Evolutionary conservation across 2,888 invertebrate genomes (phyloP).

Genomic region (Andrena flavipes): DNA sequence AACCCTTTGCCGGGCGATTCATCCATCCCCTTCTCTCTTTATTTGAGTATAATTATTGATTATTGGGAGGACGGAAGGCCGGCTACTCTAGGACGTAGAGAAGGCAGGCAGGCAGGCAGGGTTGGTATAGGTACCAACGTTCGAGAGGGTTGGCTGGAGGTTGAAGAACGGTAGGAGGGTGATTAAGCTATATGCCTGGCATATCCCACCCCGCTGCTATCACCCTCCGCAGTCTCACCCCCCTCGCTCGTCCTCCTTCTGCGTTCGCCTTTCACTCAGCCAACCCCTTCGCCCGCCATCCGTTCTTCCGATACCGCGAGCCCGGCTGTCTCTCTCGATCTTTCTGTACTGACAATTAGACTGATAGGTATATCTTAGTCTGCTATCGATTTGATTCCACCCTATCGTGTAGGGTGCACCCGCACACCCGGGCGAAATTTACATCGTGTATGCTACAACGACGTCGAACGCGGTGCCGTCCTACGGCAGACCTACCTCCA

Average conservation of each 20-base stretch:
- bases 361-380: constrained; percentile 85
- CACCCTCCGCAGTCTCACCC: constrained; percentile 62
- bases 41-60: constrained; percentile 88
- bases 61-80: constrained; percentile 85
- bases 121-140: constrained; percentile 78
- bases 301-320: constrained; percentile 80
- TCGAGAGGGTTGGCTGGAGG: constrained; percentile 80
- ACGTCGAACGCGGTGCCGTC: constrained; percentile 77
- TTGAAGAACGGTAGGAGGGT: constrained; percentile 84
- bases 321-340: constrained; percentile 81
- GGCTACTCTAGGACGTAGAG: constrained; percentile 82
- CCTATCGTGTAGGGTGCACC: constrained; percentile 82
- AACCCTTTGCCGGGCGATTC: constrained; percentile 83
- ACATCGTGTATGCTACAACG: constrained; percentile 82
- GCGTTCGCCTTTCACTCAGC: constrained; percentile 70
- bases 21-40: constrained; percentile 85
- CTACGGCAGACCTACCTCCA: constrained; percentile 72
- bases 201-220: constrained; percentile 85
- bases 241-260: constrained; percentile 72
- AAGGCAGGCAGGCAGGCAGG: constrained; percentile 63
- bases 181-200: constrained; percentile 87
- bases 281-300: constrained; percentile 73
- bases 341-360: constrained; percentile 86
- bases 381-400: constrained; percentile 85
- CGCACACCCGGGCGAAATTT: constrained; percentile 82